Evolutionary conservation across 2,797 vertebrate genomes (phyloP).

Genomic region (Pempheris klunzingeri): DNA sequence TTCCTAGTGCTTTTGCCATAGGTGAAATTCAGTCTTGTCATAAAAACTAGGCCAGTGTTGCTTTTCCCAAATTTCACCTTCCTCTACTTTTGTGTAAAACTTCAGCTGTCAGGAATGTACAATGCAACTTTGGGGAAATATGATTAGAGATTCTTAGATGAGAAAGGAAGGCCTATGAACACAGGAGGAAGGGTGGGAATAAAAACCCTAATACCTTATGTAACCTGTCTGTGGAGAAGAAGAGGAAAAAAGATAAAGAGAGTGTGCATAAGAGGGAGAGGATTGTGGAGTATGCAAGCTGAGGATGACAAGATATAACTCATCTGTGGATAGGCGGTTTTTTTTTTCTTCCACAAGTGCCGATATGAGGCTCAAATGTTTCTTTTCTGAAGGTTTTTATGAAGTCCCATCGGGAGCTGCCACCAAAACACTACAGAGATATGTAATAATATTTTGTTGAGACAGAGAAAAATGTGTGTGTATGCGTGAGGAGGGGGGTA

Average conservation of each 20-base stretch:
- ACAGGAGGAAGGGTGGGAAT: constrained; percentile 46
- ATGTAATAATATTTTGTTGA: constrained; percentile 21
- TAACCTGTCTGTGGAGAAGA: constrained; percentile 65
- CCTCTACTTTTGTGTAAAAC: constrained; percentile 48
- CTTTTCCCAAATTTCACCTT: constrained; percentile 47
- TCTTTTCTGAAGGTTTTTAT: constrained; percentile 53
- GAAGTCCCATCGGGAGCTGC: constrained; percentile 29
- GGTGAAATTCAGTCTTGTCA: constrained; percentile 60
- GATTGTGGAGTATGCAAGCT: constrained; percentile 43
- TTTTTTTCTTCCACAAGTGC: constrained; percentile 5
- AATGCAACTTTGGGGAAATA: constrained; percentile 65
- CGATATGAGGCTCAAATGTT: constrained; percentile 56
- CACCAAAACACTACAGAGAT: constrained; percentile 33
- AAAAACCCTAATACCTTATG: constrained; percentile 59
- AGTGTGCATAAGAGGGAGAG: constrained; percentile 31
- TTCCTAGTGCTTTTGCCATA: constrained; percentile 41
- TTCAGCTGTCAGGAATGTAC: constrained; percentile 63
- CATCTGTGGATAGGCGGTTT: constrained; percentile 42
- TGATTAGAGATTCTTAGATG: constrained; percentile 72
- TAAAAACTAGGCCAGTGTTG: constrained; percentile 70
- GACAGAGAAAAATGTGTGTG: constrained; percentile 6
- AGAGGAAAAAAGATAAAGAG: constrained; percentile 44
- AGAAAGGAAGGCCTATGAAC: constrained; percentile 49
- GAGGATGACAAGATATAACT: constrained; percentile 61
- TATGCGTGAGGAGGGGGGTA: neutral